Conservation (phyloP, 2,888 invertebrate species). For the Megaustenia siamemsis region DNA sequence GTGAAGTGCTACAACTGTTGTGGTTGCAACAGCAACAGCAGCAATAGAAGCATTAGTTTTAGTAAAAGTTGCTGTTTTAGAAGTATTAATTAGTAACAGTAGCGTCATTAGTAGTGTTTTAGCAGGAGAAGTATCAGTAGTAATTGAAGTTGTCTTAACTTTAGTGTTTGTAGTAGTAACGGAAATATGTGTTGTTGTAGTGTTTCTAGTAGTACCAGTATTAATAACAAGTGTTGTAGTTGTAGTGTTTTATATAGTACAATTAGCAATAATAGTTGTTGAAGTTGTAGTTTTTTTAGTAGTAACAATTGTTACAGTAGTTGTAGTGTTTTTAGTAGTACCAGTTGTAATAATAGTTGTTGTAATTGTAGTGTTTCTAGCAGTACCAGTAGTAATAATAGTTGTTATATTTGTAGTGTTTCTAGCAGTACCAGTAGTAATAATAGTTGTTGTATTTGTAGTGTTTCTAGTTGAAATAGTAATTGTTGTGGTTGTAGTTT, state of each 20-base stretch:
- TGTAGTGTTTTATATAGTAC: constrained; percentile 9
- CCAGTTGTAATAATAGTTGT: constrained; percentile 9
- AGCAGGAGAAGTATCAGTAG: no score
- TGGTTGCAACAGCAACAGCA: no score
- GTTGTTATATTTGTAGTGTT: constrained; percentile 18
- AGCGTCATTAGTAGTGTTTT: no score
- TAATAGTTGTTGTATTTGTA: constrained; percentile 32
- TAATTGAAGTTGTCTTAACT: no score
- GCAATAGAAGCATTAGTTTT: no score
- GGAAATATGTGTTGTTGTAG: no score
- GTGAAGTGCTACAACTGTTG: no score
- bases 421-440: constrained; percentile 25
- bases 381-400: neutral
- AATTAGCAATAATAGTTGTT: constrained; percentile 28
- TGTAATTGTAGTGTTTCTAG: no score
- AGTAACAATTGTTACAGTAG: neutral
- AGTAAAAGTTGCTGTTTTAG: no score
- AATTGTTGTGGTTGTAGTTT: constrained; percentile 28
- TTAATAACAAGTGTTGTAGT: constrained; percentile 30
- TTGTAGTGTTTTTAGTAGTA: constrained; percentile 1
- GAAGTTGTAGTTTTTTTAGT: constrained; percentile 25
- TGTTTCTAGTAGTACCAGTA: constrained; percentile 30
- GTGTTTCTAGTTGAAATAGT: constrained; percentile 22
- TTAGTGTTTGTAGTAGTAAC: no score
- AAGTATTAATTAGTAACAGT: no score